Conservation (phyloP, 2,113 vertebrate genomes). For the Catharus minimus region DNA sequence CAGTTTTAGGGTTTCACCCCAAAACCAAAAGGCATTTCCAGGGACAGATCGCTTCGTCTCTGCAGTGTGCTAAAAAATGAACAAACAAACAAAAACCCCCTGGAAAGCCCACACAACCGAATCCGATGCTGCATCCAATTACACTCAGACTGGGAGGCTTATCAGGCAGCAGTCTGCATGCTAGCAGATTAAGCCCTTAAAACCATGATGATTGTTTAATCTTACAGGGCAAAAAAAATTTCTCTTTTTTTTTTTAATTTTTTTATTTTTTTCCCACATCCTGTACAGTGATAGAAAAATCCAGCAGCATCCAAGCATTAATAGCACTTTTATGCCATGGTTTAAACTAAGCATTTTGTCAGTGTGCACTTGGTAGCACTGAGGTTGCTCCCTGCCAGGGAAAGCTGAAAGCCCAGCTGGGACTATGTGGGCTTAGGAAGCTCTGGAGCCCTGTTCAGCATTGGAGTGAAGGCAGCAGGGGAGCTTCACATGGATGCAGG, state of each 20-base stretch:
- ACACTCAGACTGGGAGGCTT: conserved; percentile 54
- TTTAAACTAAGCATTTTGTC: conserved; percentile 3
- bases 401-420: neutral
- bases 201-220: conserved; percentile 72
- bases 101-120: conserved; percentile 6
- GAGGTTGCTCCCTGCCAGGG: neutral
- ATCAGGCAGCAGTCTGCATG: conserved; percentile 61
- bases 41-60: conserved; percentile 72
- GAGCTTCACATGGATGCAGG: neutral
- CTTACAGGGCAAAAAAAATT: conserved; percentile 49
- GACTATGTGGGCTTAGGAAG: neutral
- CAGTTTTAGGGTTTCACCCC: conserved; percentile 58
- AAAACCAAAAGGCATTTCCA: conserved; percentile 70
- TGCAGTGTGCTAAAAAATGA: conserved; percentile 14
- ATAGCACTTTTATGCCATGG: neutral
- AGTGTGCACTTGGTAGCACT: neutral
- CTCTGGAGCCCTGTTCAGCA: fast-evolving
- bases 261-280: neutral
- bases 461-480: neutral
- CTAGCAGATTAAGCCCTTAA: conserved; percentile 73
- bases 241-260: neutral
- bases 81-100: conserved; percentile 25
- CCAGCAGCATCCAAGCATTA: conserved; percentile 38
- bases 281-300: conserved; percentile 28
- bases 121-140: conserved; percentile 68